Evolutionary conservation across 2,888 invertebrate genomes (phyloP), one percentile per base, ranked within the genome.

Genomic region (Eupithecia insigniata): DNA sequence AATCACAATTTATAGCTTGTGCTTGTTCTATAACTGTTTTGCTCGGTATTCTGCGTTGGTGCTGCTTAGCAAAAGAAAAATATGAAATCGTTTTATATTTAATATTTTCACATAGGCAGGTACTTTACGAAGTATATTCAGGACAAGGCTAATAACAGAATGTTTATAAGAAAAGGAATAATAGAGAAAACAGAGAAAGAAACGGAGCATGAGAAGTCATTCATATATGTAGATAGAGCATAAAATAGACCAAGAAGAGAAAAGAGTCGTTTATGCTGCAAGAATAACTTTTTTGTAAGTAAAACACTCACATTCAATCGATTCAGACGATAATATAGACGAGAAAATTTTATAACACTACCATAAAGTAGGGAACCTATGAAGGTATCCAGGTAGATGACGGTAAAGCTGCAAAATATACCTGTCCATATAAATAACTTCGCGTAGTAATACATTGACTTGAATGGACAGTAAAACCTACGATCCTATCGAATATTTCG

Each of bases 401-500:
- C 58, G 22, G 26, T 28, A 28, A 28, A 58, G 22, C 51, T 51
- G 51, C 51, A 61, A 30, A 62, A 32, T 36, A 64, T 36, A 64
- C 36, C 36, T 64, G 34, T 34, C 34, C n/a, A 34, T 26, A 64
- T 64, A 64, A 64, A 64, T 39, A 64, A 64, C 36, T 34, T 39
- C 64, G 16, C 64, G 36, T 39, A 22, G 34, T n/a, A 32, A 39
- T 34, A n/a, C 26, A 64, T 67, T 58, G 67, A 69, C 66, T 69
- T 70, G 58, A 66, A 70, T 66, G 51, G 65, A 34, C 39, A 16
- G 70, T 58, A 65, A 71, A 71, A 30, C 36, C 34, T 64, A 66
- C 67, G 55, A 39, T 16, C 28, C 7, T n/a, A n/a, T 64, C 28
- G 32, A 67, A 67, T 70, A 66, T 81, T 82, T 84, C 79, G 80